Conservation (phyloP, 2,113 vertebrate species). For the Natator depressus region DNA sequence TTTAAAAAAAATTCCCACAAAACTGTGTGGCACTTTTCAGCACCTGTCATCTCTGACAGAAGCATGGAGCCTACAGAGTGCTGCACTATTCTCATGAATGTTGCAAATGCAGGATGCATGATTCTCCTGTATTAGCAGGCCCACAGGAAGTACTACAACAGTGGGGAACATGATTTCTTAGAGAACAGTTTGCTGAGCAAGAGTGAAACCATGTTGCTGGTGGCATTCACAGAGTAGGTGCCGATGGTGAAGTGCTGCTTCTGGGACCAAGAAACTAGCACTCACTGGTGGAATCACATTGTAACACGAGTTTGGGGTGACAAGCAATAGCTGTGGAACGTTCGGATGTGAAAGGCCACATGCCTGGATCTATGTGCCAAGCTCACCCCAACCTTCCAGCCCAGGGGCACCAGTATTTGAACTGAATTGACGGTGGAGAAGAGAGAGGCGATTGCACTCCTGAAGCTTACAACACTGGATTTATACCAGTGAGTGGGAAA, state of each 20-base stretch:
- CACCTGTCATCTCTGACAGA: neutral
- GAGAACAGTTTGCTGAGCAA: neutral
- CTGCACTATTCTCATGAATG: too few relatives aligned
- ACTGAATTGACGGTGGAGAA: neutral
- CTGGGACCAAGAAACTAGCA: neutral
- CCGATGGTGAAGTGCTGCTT: neutral
- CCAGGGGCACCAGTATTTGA: neutral
- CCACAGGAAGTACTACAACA: neutral
- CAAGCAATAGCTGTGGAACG: neutral
- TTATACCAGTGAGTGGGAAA: neutral
- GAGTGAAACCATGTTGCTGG: neutral
- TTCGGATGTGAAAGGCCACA: neutral
- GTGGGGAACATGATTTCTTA: neutral
- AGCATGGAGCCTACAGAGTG: too few relatives aligned
- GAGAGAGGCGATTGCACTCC: neutral
- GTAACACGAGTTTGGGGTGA: neutral
- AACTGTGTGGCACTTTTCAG: neutral
- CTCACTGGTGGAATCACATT: neutral
- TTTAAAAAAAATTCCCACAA: neutral
- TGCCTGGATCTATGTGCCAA: neutral
- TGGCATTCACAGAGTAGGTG: neutral
- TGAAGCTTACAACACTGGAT: neutral
- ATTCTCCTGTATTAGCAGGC: neutral
- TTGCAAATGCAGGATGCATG: neutral
- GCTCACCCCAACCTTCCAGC: neutral